Conservation (phyloP, 2,888 invertebrate genomes). For the Agrilus mali region DNA sequence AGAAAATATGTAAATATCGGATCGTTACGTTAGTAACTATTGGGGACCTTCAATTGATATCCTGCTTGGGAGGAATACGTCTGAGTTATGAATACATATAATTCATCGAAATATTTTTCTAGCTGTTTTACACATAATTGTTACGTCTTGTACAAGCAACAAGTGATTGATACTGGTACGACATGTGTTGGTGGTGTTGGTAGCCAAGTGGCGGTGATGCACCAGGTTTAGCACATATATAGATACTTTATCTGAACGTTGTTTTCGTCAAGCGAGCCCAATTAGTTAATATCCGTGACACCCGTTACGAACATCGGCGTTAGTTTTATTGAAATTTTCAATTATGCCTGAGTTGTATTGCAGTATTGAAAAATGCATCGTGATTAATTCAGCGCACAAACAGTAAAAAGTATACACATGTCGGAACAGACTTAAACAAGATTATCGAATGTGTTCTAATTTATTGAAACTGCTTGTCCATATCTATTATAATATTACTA, state of each 20-base stretch:
- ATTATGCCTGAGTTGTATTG: slow-evolving; percentile 25
- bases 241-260: slow-evolving; percentile 5
- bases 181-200: too few relatives aligned
- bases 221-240: slow-evolving; percentile 5
- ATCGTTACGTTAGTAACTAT: too few relatives aligned
- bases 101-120: too few relatives aligned
- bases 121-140: too few relatives aligned
- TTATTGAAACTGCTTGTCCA: too few relatives aligned
- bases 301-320: slow-evolving; percentile 24
- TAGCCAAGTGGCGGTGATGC: neutral
- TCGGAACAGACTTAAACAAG: slow-evolving; percentile 26
- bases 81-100: too few relatives aligned
- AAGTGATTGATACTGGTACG: too few relatives aligned
- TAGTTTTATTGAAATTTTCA: slow-evolving; percentile 30
- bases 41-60: too few relatives aligned
- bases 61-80: too few relatives aligned
- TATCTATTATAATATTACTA: too few relatives aligned
- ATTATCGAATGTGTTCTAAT: slow-evolving; percentile 24
- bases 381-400: slow-evolving; percentile 29
- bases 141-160: too few relatives aligned
- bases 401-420: slow-evolving; percentile 24
- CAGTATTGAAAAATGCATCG: slow-evolving; percentile 28
- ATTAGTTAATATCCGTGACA: slow-evolving; percentile 20
- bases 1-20: too few relatives aligned
- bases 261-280: slow-evolving; percentile 14